Conservation (phyloP, 2,888 invertebrate genomes). For the Elaeidobius kamerunicus region DNA sequence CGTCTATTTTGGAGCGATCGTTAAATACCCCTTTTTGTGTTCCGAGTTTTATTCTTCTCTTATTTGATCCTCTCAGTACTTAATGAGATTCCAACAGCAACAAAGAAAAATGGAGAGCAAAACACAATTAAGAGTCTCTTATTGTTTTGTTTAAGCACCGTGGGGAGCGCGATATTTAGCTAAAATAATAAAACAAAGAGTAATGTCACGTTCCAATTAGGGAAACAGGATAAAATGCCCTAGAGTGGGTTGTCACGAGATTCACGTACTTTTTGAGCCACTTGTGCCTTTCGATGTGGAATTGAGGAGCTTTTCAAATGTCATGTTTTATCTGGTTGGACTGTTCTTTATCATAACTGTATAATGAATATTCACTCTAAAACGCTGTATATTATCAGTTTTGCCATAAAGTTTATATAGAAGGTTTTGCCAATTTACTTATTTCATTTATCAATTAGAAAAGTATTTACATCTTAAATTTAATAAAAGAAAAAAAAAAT, state of each 20-base stretch:
- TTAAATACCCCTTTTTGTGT: background rate
- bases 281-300: slow-evolving; percentile 20
- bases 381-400: background rate
- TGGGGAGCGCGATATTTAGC: slow-evolving; percentile 41
- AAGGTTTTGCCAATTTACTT: no score
- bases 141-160: slow-evolving; percentile 39
- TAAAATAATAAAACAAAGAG: slow-evolving; percentile 41
- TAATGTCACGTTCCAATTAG: slow-evolving; percentile 43
- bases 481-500: no score
- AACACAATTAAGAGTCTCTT: slow-evolving; percentile 35
- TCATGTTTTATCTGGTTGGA: background rate
- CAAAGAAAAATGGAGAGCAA: slow-evolving; percentile 31
- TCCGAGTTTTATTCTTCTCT: no score
- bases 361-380: background rate
- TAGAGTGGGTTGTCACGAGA: slow-evolving; percentile 32
- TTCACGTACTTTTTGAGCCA: slow-evolving; percentile 30
- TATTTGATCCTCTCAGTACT: slow-evolving; percentile 13
- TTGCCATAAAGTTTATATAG: no score
- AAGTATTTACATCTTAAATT: no score
- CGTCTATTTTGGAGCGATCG: background rate
- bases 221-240: slow-evolving; percentile 38
- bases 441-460: no score
- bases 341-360: background rate
- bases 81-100: slow-evolving; percentile 31
- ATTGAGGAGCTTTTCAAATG: slow-evolving; percentile 11